Conservation (phyloP, 2,888 invertebrate genomes). For the Trichogramma dendrolimi region DNA sequence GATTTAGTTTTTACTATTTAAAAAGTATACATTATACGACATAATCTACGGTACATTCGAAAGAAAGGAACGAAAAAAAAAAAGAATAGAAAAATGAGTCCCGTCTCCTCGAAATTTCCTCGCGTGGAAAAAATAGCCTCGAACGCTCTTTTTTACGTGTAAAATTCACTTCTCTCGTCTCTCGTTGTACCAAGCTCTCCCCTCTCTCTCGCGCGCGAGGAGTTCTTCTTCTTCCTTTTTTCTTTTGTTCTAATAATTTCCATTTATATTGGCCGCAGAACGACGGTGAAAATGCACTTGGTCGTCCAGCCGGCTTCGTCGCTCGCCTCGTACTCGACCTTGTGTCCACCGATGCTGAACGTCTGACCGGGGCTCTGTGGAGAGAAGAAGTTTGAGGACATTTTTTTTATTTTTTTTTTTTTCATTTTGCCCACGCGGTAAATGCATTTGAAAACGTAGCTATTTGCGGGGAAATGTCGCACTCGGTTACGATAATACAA, state of each 20-base stretch:
- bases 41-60: too few species aligned
- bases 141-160: background rate
- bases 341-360: slow-evolving; percentile 52
- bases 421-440: too few species aligned
- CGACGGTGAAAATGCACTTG: slow-evolving; percentile 52
- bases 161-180: background rate
- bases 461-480: too few species aligned
- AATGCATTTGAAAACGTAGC: too few species aligned
- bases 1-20: too few species aligned
- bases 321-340: slow-evolving; percentile 53
- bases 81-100: slow-evolving; percentile 4
- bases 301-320: slow-evolving; percentile 54
- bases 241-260: slow-evolving; percentile 37
- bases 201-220: background rate
- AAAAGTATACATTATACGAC: too few species aligned
- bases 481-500: too few species aligned
- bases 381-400: background rate
- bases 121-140: background rate
- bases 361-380: slow-evolving; percentile 51
- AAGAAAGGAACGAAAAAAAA: background rate
- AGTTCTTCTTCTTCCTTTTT: background rate
- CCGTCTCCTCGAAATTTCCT: background rate
- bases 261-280: slow-evolving; percentile 47
- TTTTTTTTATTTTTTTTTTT: too few species aligned
- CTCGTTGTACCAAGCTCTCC: background rate